phyloP scores from a whole-genome alignment of 1,140 invertebrate species.

The Calephelis virginiensis region DNA sequence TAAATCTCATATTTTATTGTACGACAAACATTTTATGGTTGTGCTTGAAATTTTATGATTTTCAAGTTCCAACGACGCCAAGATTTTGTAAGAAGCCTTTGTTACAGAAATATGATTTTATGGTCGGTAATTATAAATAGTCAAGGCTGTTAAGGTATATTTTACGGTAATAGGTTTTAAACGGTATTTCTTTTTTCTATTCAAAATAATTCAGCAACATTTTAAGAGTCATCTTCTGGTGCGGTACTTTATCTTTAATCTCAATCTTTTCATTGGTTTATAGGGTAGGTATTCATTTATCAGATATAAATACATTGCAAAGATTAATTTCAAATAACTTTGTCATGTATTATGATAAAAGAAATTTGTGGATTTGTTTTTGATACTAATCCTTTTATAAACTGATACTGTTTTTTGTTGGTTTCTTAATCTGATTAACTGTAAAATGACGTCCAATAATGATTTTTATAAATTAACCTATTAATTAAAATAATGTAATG shows the following conservation, averaged over 20 bases:
- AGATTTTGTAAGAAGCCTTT: constrained; percentile 31
- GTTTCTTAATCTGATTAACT: too few relatives aligned
- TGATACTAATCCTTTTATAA: too few relatives aligned
- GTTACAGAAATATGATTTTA: constrained; percentile 57
- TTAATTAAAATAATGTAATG: too few relatives aligned
- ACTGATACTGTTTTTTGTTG: too few relatives aligned
- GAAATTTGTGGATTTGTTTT: too few relatives aligned
- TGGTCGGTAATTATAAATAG: constrained; percentile 31
- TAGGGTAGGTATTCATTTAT: too few relatives aligned
- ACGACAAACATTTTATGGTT: constrained; percentile 44
- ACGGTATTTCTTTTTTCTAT: constrained; percentile 1
- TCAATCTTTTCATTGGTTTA: too few relatives aligned
- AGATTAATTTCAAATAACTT: too few relatives aligned
- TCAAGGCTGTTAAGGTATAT: constrained; percentile 1
- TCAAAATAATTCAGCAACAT: neutral
- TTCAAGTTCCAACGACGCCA: constrained; percentile 26
- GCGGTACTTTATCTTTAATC: neutral
- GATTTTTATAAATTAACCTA: too few relatives aligned
- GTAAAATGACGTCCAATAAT: too few relatives aligned
- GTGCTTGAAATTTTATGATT: constrained; percentile 39
- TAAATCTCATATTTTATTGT: constrained; percentile 61
- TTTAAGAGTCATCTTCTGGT: neutral
- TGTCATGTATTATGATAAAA: too few relatives aligned
- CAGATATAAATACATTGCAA: too few relatives aligned
- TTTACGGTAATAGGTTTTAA: constrained; percentile 14